phyloP scores from a whole-genome alignment of 2,113 vertebrate species.

The Austrofundulus limnaeus region DNA sequence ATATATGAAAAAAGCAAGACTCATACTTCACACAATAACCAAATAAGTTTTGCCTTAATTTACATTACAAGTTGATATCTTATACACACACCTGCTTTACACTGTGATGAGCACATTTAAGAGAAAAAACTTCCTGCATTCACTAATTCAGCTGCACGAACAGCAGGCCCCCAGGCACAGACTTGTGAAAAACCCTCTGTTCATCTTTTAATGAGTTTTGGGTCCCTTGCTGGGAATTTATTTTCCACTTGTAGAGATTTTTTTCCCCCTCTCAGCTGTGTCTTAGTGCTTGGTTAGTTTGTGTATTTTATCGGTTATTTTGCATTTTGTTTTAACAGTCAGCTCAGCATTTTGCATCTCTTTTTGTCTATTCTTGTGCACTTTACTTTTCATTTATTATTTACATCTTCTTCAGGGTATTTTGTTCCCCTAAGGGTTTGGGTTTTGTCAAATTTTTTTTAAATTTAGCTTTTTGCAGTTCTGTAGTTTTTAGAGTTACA shows the following conservation, averaged over 20 bases:
- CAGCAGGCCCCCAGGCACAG: background rate
- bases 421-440: background rate
- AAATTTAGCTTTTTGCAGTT: background rate
- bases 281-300: background rate
- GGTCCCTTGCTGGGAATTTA: background rate
- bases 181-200: background rate
- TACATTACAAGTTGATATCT: background rate
- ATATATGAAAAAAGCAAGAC: no score
- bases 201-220: background rate
- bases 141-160: slow-evolving; percentile 5
- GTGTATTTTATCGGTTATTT: background rate
- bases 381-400: background rate
- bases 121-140: background rate
- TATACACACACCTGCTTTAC: background rate
- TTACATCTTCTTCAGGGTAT: background rate
- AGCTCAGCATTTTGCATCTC: background rate
- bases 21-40: no score
- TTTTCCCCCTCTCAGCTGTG: no score
- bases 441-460: background rate
- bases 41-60: background rate
- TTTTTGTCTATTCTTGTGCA: no score
- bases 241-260: background rate
- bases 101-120: background rate
- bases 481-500: background rate
- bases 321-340: background rate